Evolutionary conservation across 2,888 invertebrate species (phyloP).

Genomic region (Balanococcus diminutus): DNA sequence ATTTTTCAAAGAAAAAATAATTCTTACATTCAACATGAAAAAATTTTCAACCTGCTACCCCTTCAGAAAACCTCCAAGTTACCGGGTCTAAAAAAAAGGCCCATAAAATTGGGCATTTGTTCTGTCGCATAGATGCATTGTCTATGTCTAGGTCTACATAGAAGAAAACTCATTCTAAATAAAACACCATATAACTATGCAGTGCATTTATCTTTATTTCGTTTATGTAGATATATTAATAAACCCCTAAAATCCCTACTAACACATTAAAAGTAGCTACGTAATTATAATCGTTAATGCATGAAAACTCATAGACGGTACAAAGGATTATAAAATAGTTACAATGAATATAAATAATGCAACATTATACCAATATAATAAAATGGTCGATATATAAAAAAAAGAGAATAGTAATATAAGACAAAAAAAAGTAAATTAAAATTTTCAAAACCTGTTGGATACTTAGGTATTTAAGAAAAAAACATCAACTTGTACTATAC

Average conservation of each 20-base stretch:
- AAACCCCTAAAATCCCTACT: conserved; percentile 52
- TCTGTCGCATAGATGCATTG: too few relatives aligned
- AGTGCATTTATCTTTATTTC: conserved; percentile 48
- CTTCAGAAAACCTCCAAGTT: too few relatives aligned
- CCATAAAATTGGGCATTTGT: too few relatives aligned
- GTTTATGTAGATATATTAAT: conserved; percentile 49
- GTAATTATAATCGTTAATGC: conserved; percentile 49
- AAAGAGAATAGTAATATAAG: conserved; percentile 12
- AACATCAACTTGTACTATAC: not conserved
- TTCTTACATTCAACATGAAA: too few relatives aligned
- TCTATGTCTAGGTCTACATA: too few relatives aligned
- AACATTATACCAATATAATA: conserved; percentile 51
- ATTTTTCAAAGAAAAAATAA: too few relatives aligned
- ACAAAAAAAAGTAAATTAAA: conserved; percentile 10
- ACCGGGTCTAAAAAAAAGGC: too few relatives aligned
- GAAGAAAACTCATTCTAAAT: not conserved
- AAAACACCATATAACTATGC: conserved; percentile 1
- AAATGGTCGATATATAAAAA: conserved; percentile 55
- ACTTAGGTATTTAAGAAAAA: not conserved
- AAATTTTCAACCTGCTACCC: too few relatives aligned
- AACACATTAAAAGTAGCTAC: conserved; percentile 48
- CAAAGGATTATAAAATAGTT: conserved; percentile 48
- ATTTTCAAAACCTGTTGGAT: not conserved
- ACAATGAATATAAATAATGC: conserved; percentile 53
- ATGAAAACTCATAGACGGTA: conserved; percentile 47